Percentiles rank a stretch among this genome's conserved stretches.
Conservation (phyloP, 2,113 vertebrate species). For the Aegotheles bennettii region DNA sequence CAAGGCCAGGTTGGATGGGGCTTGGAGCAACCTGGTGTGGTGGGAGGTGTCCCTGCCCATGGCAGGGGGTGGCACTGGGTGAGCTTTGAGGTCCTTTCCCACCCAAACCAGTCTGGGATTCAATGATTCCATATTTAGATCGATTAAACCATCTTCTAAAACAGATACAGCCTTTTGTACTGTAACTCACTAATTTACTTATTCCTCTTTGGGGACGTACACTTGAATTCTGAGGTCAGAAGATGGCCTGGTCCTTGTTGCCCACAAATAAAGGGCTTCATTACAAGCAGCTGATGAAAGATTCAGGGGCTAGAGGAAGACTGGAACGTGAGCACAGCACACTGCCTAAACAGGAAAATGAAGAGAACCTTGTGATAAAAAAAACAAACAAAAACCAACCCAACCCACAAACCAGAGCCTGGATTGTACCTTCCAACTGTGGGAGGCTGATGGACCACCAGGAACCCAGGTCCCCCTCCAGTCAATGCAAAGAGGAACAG, state of each 20-base stretch:
- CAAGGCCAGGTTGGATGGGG: no score
- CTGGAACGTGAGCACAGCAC: neutral
- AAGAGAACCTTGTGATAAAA: neutral
- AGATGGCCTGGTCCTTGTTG: neutral
- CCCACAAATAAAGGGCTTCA: neutral
- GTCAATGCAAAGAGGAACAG: neutral
- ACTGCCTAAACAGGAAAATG: neutral
- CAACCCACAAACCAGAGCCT: neutral
- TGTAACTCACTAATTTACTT: neutral
- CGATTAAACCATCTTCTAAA: neutral
- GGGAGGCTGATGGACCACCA: neutral
- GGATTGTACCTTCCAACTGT: neutral
- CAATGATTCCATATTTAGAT: neutral
- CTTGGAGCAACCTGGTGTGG: no score
- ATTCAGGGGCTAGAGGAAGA: neutral
- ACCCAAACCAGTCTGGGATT: no score
- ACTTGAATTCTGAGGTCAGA: neutral
- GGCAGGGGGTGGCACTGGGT: no score
- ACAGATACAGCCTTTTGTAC: neutral
- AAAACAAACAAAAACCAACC: neutral
- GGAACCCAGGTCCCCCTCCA: neutral
- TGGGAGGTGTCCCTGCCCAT: no score
- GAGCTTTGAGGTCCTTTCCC: no score
- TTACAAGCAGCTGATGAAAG: neutral
- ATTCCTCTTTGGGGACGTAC: neutral